phyloP scores from a whole-genome alignment of 1,140 invertebrate species.

The Centruroides vittatus region DNA sequence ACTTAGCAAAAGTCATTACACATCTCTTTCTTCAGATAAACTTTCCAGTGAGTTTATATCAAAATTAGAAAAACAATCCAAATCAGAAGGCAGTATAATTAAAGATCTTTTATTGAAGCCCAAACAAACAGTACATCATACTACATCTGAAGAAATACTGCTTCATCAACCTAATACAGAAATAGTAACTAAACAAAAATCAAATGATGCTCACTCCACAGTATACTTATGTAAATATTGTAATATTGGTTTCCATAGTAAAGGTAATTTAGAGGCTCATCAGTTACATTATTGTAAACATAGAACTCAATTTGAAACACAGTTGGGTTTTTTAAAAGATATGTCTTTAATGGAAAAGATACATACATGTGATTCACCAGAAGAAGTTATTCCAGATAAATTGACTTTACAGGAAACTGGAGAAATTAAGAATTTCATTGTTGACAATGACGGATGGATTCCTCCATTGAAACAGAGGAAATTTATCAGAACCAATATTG shows the following conservation, averaged over 20 bases:
- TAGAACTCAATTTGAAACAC: neutral
- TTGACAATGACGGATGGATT: too few species aligned
- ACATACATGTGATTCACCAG: neutral
- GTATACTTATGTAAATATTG: slow-evolving; percentile 3
- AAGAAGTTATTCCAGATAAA: neutral
- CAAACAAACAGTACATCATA: slow-evolving; percentile 19
- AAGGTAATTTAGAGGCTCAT: neutral
- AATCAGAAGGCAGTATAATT: slow-evolving; percentile 55
- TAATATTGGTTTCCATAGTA: neutral
- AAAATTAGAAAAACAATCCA: too few species aligned
- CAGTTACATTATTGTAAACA: neutral
- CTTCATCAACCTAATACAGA: too few species aligned
- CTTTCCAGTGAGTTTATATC: neutral
- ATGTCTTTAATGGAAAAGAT: neutral
- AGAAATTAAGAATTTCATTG: too few species aligned
- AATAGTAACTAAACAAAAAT: slow-evolving; percentile 1
- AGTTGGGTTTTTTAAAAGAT: neutral
- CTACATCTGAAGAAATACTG: too few species aligned
- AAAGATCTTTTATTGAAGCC: slow-evolving; percentile 66
- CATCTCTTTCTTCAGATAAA: neutral
- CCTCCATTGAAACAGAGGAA: slow-evolving; percentile 22
- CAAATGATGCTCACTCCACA: too few species aligned
- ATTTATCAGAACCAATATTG: slow-evolving; percentile 19
- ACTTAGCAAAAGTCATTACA: too few species aligned
- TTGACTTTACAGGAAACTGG: too few species aligned